These are phyloP conservation scores for Diglossa cyanea DNA, from an alignment of 2,797 vertebrate genomes.

Conservation along the genomic window DNA sequence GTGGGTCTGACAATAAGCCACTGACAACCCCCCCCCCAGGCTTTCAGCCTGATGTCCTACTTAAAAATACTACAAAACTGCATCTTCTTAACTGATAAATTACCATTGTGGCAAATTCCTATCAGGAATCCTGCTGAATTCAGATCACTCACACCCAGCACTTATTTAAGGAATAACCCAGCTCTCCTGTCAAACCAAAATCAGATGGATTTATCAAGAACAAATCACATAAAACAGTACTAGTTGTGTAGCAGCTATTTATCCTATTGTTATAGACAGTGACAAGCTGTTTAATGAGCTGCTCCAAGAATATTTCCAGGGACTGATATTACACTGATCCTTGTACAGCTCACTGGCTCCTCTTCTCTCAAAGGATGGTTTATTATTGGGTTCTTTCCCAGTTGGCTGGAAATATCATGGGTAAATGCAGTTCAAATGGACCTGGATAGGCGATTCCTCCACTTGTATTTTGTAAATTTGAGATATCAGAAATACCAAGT, in stretches of 20 bases:
- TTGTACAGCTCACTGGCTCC: background rate
- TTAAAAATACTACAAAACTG: background rate
- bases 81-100: background rate
- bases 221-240: background rate
- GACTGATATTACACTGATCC: background rate
- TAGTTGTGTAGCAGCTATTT: background rate
- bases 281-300: background rate
- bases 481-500: background rate
- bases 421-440: background rate
- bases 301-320: background rate
- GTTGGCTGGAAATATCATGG: background rate
- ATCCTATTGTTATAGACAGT: background rate
- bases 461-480: background rate
- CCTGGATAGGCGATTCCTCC: fast-evolving
- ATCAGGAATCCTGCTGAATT: background rate
- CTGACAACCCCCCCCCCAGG: fast-evolving
- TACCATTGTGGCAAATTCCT: background rate
- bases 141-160: background rate
- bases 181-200: background rate
- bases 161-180: background rate
- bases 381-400: background rate
- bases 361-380: background rate
- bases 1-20: background rate
- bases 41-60: background rate
- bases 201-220: background rate